Base-by-base conservation (phyloP, 1,140 invertebrate genomes). In the Drosophila subpulchrella region DNA sequence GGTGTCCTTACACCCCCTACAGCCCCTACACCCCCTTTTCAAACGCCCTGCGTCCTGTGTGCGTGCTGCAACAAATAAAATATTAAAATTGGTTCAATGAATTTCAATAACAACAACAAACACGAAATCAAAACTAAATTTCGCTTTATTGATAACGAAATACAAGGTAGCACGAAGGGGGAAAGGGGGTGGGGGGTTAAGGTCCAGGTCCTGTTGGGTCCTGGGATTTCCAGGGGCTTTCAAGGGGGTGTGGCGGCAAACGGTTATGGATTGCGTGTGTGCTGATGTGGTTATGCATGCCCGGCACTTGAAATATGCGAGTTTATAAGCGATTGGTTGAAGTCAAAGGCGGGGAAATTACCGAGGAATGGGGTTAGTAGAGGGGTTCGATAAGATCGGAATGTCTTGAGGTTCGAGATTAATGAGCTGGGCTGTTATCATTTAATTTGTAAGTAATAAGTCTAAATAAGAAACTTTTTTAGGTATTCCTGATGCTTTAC, bases 31-130 rank as follows among this genome's bases (percentile, higher is more conserved):
- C n/a, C n/a, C n/a, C n/a, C n/a, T n/a, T n/a, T n/a, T n/a, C n/a
- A n/a, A n/a, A n/a, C n/a, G n/a, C 6, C 47, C 47, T 53, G 63
- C 34, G 65, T 58, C 66, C 59, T 81, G 78, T 81, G 81, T 88
- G 83, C 84, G 84, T 88, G 83, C 73, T 83, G 84, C 84, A 89
- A 86, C 84, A 89, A 89, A 89, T 89, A 89, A 89, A 89, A 89
- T 89, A 89, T 89, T 89, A 89, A 89, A 89, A 89, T 89, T 89
- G 84, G 84, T 89, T 89, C 84, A 89, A 89, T 89, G 84, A 89
- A 89, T 89, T 89, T 89, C 80, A 89, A 89, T 89, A 89, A 89
- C 84, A 89, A 89, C 84, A 89, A 84, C 84, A 89, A 89, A 89
- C 84, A 89, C 84, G 84, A 89, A 89, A 89, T 89, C 84, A 89